phyloP scores from a whole-genome alignment of 1,140 invertebrate species.

The Hyphantria cunea region DNA sequence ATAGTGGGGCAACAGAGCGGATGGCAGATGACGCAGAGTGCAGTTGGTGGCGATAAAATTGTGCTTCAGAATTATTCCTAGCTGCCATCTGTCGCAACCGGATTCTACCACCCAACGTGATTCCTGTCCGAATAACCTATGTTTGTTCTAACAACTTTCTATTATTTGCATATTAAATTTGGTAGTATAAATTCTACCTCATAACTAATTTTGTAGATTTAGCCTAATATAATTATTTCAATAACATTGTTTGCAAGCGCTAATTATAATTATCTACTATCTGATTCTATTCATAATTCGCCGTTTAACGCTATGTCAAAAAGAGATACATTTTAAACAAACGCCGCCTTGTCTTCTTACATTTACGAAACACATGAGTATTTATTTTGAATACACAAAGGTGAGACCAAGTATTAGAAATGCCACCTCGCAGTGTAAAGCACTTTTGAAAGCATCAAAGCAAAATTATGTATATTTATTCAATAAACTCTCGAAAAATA shows the following conservation, averaged over 20 bases:
- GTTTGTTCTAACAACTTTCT: background rate
- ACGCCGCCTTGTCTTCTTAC: too few relatives aligned
- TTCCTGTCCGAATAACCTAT: slow-evolving; percentile 32
- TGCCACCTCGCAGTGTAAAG: slow-evolving; percentile 36
- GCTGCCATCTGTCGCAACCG: slow-evolving; percentile 31
- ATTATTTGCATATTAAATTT: background rate
- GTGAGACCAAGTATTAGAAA: slow-evolving; percentile 7
- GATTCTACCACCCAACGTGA: slow-evolving; percentile 13
- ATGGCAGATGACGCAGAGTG: slow-evolving; percentile 35
- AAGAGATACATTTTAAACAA: too few relatives aligned
- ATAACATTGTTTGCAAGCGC: too few relatives aligned
- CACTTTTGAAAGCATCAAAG: too few relatives aligned
- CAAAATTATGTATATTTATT: slow-evolving; percentile 76
- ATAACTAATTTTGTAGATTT: background rate
- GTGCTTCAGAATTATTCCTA: slow-evolving; percentile 45
- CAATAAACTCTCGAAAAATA: slow-evolving; percentile 69
- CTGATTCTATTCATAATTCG: too few relatives aligned
- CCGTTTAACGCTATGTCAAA: too few relatives aligned
- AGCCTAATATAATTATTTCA: too few relatives aligned
- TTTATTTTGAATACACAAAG: background rate
- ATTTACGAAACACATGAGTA: background rate
- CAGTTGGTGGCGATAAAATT: slow-evolving; percentile 46
- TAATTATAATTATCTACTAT: too few relatives aligned
- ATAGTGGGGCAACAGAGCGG: slow-evolving; percentile 19
- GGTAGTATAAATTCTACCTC: background rate